Conservation (phyloP, 2,113 vertebrate genomes). For the Vireo altiloquus region DNA sequence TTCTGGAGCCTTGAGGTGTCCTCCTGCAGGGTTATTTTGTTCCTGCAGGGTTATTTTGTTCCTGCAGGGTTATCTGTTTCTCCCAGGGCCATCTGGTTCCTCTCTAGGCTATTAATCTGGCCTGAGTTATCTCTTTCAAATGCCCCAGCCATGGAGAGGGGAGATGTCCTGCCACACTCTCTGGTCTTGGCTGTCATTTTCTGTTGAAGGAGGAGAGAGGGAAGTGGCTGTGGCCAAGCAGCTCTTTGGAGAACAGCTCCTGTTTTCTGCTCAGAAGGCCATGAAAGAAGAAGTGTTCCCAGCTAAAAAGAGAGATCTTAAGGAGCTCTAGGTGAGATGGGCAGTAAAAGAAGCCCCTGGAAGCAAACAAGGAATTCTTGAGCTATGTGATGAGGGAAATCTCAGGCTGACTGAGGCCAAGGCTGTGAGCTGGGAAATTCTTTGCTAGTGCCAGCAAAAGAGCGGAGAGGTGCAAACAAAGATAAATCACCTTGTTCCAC, state of each 20-base stretch:
- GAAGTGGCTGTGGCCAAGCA: neutral
- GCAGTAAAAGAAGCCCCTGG: neutral
- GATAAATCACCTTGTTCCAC: neutral
- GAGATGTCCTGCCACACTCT: neutral
- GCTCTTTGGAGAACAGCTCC: neutral
- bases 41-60: too few species aligned
- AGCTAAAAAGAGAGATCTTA: neutral
- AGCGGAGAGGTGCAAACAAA: neutral
- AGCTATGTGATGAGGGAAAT: accelerated
- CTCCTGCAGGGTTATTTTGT: too few species aligned
- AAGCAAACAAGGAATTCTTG: neutral
- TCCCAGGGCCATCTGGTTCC: too few species aligned
- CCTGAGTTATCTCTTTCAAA: too few species aligned
- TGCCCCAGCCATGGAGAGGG: too few species aligned
- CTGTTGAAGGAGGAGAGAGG: neutral
- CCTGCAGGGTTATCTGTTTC: too few species aligned
- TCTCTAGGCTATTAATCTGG: too few species aligned
- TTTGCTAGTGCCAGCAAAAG: neutral
- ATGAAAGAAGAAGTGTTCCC: neutral
- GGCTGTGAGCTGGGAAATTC: neutral
- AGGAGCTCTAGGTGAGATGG: neutral
- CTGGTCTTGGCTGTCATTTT: neutral
- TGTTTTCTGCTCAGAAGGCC: neutral
- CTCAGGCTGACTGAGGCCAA: neutral
- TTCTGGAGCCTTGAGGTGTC: too few species aligned